Evolutionary conservation across 2,797 vertebrate species (phyloP), one percentile per base, ranked within the genome.

Genomic region (Mormyrops boulengeri): DNA sequence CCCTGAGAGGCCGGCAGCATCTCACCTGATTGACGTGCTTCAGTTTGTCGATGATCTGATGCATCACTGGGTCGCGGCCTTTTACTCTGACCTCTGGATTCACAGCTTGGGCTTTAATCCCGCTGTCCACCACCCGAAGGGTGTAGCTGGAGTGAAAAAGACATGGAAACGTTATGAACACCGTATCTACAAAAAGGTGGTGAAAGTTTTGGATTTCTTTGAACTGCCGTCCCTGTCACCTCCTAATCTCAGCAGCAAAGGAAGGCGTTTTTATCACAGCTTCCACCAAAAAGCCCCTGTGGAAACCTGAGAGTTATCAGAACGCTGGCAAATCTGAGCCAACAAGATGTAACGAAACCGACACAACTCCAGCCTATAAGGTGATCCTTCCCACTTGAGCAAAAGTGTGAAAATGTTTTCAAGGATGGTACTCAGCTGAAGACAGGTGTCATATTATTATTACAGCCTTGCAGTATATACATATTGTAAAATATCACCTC

Each of bases 1-100:
- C 38, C 9, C 50, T 4, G 3, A 4, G n/a, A 55, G 49, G 52
- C 2, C 22, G 3, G 1, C 30, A 34, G 44, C 11, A 73, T 90
- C 95, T 96, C 94, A 98, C 97, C 97, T 98, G 97, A 94, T 96
- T 97, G 94, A 97, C 92, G 91, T 97, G 97, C 89, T 97, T 98
- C 92, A 98, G 95, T 94, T 98, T 98, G 95, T 98, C 97, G 90
- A 97, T 97, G 92, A 98, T 96, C 93, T 97, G 97, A 93, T 95
- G 96, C 93, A 97, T 97, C 85, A 97, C 93, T 0, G 97, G 96
- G 92, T 99, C 97, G 0, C 90, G 94, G 92, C 94, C 97, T 94
- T 96, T 98, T 93, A 97, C 97, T 94, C 95, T 97, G 85, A 99
- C 96, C 93, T 98, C 97, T 0, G 97, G 97, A 94, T 98, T 98